These are phyloP conservation scores for Falco novaeseelandiae DNA, from an alignment of 2,797 vertebrate species.

Conservation along the genomic window DNA sequence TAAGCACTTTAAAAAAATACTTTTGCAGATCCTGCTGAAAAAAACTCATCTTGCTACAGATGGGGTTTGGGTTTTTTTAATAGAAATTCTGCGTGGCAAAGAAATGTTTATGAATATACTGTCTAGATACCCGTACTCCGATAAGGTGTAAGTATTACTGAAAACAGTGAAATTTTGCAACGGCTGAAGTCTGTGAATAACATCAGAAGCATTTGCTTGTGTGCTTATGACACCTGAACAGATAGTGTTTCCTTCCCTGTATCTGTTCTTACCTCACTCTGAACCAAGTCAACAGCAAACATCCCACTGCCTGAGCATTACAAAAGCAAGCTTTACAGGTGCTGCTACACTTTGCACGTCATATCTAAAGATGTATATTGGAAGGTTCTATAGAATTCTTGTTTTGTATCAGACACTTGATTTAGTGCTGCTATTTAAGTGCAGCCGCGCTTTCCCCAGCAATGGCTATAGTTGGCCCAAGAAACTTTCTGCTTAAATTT, in stretches of 20 bases:
- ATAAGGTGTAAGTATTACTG: neutral
- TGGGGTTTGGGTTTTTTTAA: accelerated
- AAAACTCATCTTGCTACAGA: neutral
- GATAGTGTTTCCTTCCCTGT: neutral
- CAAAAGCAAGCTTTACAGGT: neutral
- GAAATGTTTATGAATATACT: neutral
- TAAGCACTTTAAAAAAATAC: neutral
- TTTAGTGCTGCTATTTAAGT: neutral
- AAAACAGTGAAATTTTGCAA: neutral
- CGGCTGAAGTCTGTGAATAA: neutral
- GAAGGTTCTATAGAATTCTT: neutral
- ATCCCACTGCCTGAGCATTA: neutral
- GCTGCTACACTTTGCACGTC: neutral
- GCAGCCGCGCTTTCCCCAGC: neutral
- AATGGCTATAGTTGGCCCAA: neutral
- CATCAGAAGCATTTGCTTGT: neutral
- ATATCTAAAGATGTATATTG: neutral
- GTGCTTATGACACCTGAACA: neutral
- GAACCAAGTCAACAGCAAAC: neutral
- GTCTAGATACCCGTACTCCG: neutral
- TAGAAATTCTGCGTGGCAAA: too few species aligned
- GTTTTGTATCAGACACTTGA: conserved; percentile 29
- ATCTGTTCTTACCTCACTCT: neutral
- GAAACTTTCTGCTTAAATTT: neutral
- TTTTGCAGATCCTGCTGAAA: neutral